phyloP scores from a whole-genome alignment of 64 coral and sea anemone genomes.

The Hydrozoanthus tunicans region DNA sequence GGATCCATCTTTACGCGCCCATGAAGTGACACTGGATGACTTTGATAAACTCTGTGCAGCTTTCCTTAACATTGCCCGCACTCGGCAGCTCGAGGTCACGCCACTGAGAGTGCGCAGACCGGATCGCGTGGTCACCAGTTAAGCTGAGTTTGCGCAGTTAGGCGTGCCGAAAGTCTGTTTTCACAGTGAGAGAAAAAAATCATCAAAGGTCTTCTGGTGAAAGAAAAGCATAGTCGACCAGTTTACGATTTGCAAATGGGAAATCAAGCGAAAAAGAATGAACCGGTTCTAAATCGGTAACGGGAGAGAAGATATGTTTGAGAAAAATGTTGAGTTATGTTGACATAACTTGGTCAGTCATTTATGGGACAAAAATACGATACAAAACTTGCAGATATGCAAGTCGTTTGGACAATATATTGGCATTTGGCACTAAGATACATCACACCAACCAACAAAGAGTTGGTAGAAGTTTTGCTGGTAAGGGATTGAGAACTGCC shows the following conservation, averaged over 20 bases:
- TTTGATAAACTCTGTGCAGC: constrained; percentile 73
- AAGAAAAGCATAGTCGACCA: too few relatives aligned
- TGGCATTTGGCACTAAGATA: too few relatives aligned
- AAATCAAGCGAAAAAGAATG: too few relatives aligned
- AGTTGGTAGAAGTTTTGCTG: too few relatives aligned
- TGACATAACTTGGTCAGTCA: neutral
- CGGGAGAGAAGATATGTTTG: neutral
- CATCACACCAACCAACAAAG: too few relatives aligned
- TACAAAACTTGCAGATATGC: too few relatives aligned
- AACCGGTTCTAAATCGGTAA: neutral
- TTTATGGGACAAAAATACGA: too few relatives aligned
- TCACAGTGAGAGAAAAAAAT: neutral
- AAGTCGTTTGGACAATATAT: too few relatives aligned
- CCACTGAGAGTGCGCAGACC: constrained; percentile 90
- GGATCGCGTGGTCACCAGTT: neutral
- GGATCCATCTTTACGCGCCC: constrained; percentile 73
- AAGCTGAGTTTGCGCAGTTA: neutral
- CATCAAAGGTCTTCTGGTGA: too few relatives aligned
- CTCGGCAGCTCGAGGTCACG: constrained; percentile 26
- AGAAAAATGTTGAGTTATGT: neutral
- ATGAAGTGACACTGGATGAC: constrained; percentile 71
- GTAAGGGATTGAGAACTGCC: too few relatives aligned
- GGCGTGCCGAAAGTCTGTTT: neutral
- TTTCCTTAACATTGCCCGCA: constrained; percentile 66
- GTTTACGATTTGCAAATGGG: too few relatives aligned